Conservation (phyloP, 2,113 vertebrate species). For the Thinocorus orbignyianus region DNA sequence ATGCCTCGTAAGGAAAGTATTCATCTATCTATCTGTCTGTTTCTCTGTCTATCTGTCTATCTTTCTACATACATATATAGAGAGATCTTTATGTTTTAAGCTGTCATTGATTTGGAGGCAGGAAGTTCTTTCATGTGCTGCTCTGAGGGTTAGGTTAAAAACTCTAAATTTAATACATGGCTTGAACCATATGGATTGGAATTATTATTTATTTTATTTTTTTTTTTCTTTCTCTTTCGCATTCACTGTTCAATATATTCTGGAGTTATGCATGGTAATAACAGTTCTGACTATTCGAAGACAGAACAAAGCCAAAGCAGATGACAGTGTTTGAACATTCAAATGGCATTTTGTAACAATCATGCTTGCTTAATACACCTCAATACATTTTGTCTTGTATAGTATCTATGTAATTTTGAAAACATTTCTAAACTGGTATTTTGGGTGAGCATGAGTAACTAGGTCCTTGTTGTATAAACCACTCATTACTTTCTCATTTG, state of each 20-base stretch:
- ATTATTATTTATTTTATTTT: not conserved
- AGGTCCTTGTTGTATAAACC: not conserved
- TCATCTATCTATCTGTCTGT: not conserved
- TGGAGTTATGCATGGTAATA: slow-evolving; percentile 21
- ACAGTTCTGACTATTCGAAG: not conserved
- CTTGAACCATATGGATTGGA: not conserved
- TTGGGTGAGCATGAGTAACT: not conserved
- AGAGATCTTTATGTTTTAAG: slow-evolving; percentile 31
- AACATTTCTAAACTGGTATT: not conserved
- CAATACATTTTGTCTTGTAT: not conserved
- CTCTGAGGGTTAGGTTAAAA: slow-evolving; percentile 7
- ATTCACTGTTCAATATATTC: slow-evolving; percentile 16
- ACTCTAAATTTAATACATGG: not conserved
- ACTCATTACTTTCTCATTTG: not conserved
- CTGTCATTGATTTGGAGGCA: slow-evolving; percentile 22
- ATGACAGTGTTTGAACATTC: not conserved
- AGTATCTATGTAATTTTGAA: slow-evolving; percentile 8
- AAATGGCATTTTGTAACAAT: not conserved
- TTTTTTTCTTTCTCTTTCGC: slow-evolving; percentile 5
- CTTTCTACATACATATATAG: not conserved
- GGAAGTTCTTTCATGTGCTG: slow-evolving; percentile 28
- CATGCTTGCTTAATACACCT: slow-evolving; percentile 4
- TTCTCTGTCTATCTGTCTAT: not conserved
- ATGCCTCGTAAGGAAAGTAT: slow-evolving; percentile 37
- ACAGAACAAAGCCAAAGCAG: not conserved